Evolutionary conservation across 2,113 vertebrate genomes (phyloP).

Genomic region (Tinamus guttatus): DNA sequence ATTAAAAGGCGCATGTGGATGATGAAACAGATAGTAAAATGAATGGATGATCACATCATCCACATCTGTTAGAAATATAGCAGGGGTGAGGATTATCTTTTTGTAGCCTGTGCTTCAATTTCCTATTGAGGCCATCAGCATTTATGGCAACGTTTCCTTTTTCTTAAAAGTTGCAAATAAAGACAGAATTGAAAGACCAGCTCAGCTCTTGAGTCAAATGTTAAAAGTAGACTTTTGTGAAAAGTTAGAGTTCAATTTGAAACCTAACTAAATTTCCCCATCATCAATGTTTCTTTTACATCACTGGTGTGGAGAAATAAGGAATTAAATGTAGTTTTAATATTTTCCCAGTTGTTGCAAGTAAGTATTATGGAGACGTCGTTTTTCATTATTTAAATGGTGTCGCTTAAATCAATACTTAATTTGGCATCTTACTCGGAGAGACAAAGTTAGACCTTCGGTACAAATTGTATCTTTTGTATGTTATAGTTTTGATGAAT

Average conservation of each 20-base stretch:
- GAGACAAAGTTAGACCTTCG: slow-evolving; percentile 4
- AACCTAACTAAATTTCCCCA: neutral
- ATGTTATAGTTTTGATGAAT: slow-evolving; percentile 21
- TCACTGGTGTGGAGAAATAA: neutral
- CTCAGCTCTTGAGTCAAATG: neutral
- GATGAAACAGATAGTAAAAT: slow-evolving; percentile 40
- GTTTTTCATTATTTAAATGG: neutral
- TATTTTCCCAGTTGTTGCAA: slow-evolving; percentile 3
- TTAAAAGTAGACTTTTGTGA: neutral
- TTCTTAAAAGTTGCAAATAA: neutral
- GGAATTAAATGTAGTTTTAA: neutral
- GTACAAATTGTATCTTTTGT: neutral
- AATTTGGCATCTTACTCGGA: neutral
- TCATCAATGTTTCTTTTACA: neutral
- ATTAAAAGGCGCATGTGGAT: slow-evolving; percentile 10
- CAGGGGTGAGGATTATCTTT: neutral
- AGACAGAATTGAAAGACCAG: neutral
- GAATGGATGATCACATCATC: neutral
- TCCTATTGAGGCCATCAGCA: neutral
- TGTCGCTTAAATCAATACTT: neutral
- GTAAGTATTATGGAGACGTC: neutral
- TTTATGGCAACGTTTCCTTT: neutral
- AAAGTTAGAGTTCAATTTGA: neutral
- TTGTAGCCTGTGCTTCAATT: neutral
- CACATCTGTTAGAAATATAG: neutral